A percentile compares a stretch with the other conserved stretches of the same genome.
Conservation (phyloP, 2,797 vertebrate species). For the Galago senegalensis region DNA sequence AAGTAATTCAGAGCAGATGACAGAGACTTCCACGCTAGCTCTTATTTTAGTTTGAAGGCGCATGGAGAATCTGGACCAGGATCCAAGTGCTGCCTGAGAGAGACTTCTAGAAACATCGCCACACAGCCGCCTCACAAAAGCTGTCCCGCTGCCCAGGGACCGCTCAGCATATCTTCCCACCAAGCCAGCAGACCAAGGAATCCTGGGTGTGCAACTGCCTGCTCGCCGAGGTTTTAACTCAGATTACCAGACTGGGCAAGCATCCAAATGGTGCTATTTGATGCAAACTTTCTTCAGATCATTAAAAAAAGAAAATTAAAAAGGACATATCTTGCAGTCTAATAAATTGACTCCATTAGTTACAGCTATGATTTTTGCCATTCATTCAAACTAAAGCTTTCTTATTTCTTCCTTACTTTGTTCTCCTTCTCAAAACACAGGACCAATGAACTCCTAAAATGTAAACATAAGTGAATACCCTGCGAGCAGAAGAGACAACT, state of each 20-base stretch:
- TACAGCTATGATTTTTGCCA: conserved; percentile 29
- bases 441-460: neutral
- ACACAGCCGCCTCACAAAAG: neutral
- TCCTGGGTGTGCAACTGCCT: neutral
- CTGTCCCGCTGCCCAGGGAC: neutral
- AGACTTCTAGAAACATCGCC: neutral
- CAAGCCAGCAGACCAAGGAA: neutral
- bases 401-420: conserved; percentile 46
- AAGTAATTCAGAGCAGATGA: neutral
- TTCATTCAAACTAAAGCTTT: conserved; percentile 40
- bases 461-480: neutral
- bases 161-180: neutral
- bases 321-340: neutral
- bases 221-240: conserved; percentile 57
- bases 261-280: conserved; percentile 40
- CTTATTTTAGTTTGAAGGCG: neutral
- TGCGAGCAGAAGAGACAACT: conserved; percentile 20
- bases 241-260: conserved; percentile 64
- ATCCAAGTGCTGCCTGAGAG: neutral
- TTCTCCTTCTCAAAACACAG: neutral
- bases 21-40: neutral
- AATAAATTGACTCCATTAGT: conserved; percentile 2
- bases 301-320: neutral
- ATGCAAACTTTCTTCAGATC: conserved; percentile 51
- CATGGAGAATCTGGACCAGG: neutral